A percentile compares a stretch with the other conserved stretches of the same genome.
phyloP scores from a whole-genome alignment of 2,113 vertebrate species.

The Catagonus wagneri region DNA sequence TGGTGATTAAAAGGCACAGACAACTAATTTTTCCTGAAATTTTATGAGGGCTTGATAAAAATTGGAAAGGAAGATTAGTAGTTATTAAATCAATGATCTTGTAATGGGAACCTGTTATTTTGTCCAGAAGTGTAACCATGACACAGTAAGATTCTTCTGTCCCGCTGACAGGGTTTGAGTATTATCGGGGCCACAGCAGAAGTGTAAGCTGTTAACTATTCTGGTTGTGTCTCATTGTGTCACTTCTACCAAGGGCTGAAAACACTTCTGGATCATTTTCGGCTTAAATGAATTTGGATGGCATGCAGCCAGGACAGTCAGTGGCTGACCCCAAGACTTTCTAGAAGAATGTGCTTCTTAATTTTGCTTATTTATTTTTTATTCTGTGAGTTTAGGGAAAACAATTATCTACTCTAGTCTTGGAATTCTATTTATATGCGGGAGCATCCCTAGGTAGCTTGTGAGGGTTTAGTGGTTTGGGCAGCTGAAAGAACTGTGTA shows the following conservation, averaged over 20 bases:
- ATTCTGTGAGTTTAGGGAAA: too few relatives aligned
- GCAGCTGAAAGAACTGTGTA: neutral
- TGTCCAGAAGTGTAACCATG: neutral
- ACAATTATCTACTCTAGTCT: too few relatives aligned
- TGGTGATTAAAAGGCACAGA: too few relatives aligned
- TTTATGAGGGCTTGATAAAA: neutral
- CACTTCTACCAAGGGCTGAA: neutral
- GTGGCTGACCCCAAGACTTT: neutral
- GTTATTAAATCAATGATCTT: neutral
- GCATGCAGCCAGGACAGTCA: neutral
- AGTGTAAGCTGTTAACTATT: neutral
- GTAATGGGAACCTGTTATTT: neutral
- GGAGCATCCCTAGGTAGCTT: too few relatives aligned
- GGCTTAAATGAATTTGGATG: neutral
- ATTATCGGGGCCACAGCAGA: neutral
- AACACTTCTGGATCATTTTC: neutral
- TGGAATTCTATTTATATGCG: neutral
- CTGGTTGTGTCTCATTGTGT: neutral
- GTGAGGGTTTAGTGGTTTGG: too few relatives aligned
- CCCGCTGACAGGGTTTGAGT: neutral
- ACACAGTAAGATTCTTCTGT: neutral
- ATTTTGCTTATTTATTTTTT: too few relatives aligned
- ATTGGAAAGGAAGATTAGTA: neutral
- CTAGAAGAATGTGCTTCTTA: neutral
- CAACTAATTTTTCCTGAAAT: too few relatives aligned